Evolutionary conservation across 1,140 invertebrate genomes (phyloP).

Genomic region (Berghia stephanieae): DNA sequence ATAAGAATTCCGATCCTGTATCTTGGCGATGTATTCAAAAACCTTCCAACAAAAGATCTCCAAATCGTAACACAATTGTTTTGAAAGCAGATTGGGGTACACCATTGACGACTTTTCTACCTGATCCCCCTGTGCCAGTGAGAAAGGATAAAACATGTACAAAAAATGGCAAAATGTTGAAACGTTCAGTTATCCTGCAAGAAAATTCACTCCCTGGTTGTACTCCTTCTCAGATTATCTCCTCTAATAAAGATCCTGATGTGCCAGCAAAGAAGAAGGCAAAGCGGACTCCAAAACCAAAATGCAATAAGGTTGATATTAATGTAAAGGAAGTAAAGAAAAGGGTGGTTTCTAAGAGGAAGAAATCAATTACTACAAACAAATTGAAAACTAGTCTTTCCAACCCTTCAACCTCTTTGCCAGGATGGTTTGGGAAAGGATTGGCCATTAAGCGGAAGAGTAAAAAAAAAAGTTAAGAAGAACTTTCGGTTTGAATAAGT

Average conservation of each 20-base stretch:
- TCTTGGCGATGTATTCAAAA: too few species aligned
- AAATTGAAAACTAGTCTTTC: constrained; percentile 10
- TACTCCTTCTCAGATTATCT: background rate
- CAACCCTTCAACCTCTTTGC: constrained; percentile 52
- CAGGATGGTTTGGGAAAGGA: constrained; percentile 76
- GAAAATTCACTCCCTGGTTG: background rate
- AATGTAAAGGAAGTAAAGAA: background rate
- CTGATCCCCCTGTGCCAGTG: too few species aligned
- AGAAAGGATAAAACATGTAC: too few species aligned
- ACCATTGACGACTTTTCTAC: too few species aligned
- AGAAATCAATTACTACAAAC: background rate
- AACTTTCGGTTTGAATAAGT: too few species aligned
- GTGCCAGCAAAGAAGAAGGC: constrained; percentile 1
- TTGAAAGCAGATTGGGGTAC: too few species aligned
- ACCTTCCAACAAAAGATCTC: too few species aligned
- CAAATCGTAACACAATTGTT: too few species aligned
- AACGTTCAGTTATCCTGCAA: background rate
- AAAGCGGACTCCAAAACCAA: background rate
- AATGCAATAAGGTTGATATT: background rate
- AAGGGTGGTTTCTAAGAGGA: background rate
- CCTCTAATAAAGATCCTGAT: background rate
- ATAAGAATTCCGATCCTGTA: too few species aligned
- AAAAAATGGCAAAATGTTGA: too few species aligned
- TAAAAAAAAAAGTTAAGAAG: too few species aligned
- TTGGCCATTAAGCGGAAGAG: constrained; percentile 47